Percentiles rank a stretch among this genome's conserved stretches.
Evolutionary conservation across 2,113 vertebrate species (phyloP).

Genomic region (Antidorcas marsupialis): DNA sequence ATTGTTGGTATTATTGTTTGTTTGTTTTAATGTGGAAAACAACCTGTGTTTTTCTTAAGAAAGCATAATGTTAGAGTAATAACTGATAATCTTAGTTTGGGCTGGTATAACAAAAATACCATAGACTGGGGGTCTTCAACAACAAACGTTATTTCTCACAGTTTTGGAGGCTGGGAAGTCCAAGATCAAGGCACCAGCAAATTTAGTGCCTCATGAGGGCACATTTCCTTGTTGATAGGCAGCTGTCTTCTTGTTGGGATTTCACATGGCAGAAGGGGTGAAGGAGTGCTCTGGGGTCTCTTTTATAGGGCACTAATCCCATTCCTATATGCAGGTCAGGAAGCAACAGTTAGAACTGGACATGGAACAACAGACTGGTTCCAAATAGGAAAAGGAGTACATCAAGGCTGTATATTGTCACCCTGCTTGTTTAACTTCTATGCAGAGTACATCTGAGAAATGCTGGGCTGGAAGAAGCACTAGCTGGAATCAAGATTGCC

Average conservation of each 20-base stretch:
- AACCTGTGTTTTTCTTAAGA: not conserved
- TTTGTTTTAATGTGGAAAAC: not conserved
- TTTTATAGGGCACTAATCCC: not conserved
- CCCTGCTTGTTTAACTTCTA: too few species aligned
- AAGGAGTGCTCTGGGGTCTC: not conserved
- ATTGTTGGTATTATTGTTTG: not conserved
- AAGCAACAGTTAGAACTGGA: too few species aligned
- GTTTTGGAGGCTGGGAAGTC: not conserved
- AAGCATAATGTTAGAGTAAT: not conserved
- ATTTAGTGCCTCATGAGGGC: not conserved
- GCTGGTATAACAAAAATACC: not conserved
- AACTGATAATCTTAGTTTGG: not conserved
- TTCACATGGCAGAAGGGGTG: not conserved
- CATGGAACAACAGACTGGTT: too few species aligned
- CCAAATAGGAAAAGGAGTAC: too few species aligned
- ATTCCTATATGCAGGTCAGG: not conserved
- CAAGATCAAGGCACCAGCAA: not conserved
- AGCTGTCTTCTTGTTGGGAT: not conserved
- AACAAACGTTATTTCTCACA: not conserved
- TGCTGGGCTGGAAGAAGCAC: too few species aligned
- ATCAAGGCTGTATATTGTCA: too few species aligned
- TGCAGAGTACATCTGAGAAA: too few species aligned
- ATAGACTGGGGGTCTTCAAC: not conserved
- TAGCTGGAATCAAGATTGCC: too few species aligned
- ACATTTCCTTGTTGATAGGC: not conserved